Base-by-base conservation (phyloP, 1,140 invertebrate genomes). In the Drosophila neocordata region DNA sequence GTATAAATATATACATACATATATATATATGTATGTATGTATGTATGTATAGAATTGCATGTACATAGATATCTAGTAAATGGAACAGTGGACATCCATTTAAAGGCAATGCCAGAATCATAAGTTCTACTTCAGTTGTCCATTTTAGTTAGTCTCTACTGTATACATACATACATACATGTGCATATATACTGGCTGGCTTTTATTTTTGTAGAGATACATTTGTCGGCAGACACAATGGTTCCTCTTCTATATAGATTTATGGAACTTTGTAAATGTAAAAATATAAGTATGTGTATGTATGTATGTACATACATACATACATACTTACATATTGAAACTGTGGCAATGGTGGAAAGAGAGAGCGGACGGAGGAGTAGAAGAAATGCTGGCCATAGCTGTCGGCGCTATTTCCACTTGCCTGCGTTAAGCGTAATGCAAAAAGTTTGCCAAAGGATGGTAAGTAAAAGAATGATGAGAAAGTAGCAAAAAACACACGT, bases 401-500 rank as follows among this genome's bases (percentile, higher is more conserved):
- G 63, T 65, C 73, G 63, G 73, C 72, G 58, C 69, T 72, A 63
- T 65, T 79, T 79, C 69, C 76, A 68, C 61, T 79, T 73, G 69
- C 69, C 59, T 66, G 69, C 72, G 51, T 78, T 35, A 55, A 52
- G 61, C 65, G 56, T 73, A 77, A 85, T 83, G 80, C 74, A 70
- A 84, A 84, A 84, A 84, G 65, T 84, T 85, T 66, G 9, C 24
- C 52, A 15, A 56, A 5, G 24, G 27, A 8, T 12, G 35, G 37
- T 48, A 20, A 48, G n/a, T 31, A 20, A 48, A 35, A 18, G 34
- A 13, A 53, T 51, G 22, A 13, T 44, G 48, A 34, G 34, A 44
- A 11, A 4, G 11, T 24, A 53, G 62, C n/a, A n/a, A 34, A 15
- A 63, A 34, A 53, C 20, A 55, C 44, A 27, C 60, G 2, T n/a